Evolutionary conservation across 2,797 vertebrate genomes (phyloP), one percentile per base, ranked within the genome.

Genomic region (Pelochelys cantorii): DNA sequence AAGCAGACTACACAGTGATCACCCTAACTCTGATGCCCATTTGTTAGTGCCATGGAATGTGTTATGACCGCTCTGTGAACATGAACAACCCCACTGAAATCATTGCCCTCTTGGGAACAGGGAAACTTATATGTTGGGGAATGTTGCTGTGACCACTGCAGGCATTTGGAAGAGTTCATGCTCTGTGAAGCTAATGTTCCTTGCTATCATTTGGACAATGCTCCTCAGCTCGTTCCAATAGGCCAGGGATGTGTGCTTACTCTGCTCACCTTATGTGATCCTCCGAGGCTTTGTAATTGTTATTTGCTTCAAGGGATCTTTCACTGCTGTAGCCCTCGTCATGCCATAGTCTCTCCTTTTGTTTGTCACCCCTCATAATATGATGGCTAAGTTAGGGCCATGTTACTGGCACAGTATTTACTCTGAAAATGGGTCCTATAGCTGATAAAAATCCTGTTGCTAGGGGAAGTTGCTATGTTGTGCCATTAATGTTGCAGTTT

Each of bases 131-230:
- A 2, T 53, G 17, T 85, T 83, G n/a, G 7, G 71, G 78, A 17
- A 3, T 34, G 6, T 87, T 53, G 22, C 57, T 1, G 6, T 86
- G 57, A 53, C 11, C 56, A 56, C 0, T 23, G 37, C 65, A 37
- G 56, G 75, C 22, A 27, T 25, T 14, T 2, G 27, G 34, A 22
- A 90, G 74, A 0, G 0, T 4, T 0, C 11, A 54, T 79, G 10
- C 5, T 83, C 10, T 55, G 22, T 7, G 11, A 12, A 25, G 25
- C 56, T 79, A 42, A n/a, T 5, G 10, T 77, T 0, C 0, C 65
- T 91, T 15, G 22, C 17, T 11, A 31, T n/a, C 6, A 42, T 3
- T 37, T 18, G 48, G 77, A 59, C 8, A 20, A 71, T 22, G 4
- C 37, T 89, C 89, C 31, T 25, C 34, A 78, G 27, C 18, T 53